Percentiles rank a stretch among this genome's conserved stretches.
Evolutionary conservation across 2,888 invertebrate species (phyloP).

Genomic region (Schizotus pectinicornis): DNA sequence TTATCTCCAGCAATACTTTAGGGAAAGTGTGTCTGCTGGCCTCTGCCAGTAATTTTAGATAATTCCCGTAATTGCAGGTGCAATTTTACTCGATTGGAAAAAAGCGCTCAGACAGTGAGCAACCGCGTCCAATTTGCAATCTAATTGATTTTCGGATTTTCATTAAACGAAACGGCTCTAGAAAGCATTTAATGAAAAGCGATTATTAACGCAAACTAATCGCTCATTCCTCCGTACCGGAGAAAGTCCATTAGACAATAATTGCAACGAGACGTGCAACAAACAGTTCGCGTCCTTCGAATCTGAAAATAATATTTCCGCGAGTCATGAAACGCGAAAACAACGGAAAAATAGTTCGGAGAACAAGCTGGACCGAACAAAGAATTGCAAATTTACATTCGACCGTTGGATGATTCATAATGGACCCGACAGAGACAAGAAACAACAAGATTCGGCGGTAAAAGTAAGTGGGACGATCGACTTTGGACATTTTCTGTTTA

Average conservation of each 20-base stretch:
- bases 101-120: conserved; percentile 13
- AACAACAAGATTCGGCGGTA: conserved; percentile 15
- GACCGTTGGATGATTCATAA: conserved; percentile 20
- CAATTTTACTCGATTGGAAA: background rate
- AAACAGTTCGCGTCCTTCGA: too few relatives aligned
- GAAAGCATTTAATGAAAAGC: conserved; percentile 19
- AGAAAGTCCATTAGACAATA: conserved; percentile 17
- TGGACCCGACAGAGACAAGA: conserved; percentile 20
- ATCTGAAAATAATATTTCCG: too few relatives aligned
- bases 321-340: too few relatives aligned
- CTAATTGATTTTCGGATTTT: conserved; percentile 8
- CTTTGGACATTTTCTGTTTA: too few relatives aligned
- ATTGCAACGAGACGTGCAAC: background rate
- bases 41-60: too few relatives aligned
- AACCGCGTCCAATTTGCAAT: conserved; percentile 6
- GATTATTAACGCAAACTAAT: conserved; percentile 12
- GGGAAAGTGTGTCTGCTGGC: too few relatives aligned
- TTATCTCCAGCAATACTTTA: too few relatives aligned
- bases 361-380: conserved; percentile 11
- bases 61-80: too few relatives aligned
- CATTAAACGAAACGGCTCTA: conserved; percentile 8
- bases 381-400: conserved; percentile 17
- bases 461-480: conserved; percentile 12
- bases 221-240: conserved; percentile 11
- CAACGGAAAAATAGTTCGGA: conserved; percentile 3